These are phyloP conservation scores for Sebastes aleutianus DNA, from an alignment of 2,797 vertebrate species.

Conservation along the genomic window DNA sequence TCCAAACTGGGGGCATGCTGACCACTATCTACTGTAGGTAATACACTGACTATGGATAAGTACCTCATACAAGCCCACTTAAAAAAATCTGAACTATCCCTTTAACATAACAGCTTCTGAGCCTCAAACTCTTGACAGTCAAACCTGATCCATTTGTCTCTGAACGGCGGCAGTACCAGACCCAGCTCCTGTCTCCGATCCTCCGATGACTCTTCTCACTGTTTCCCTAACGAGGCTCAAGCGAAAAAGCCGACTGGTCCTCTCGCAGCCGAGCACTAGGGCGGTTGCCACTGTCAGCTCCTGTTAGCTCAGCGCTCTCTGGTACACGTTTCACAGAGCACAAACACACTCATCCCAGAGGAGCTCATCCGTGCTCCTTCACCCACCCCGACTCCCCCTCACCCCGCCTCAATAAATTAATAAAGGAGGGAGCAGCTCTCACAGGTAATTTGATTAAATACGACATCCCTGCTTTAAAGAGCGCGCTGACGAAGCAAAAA, in stretches of 20 bases:
- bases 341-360: constrained; percentile 72
- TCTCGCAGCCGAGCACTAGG: constrained; percentile 60
- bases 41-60: not conserved
- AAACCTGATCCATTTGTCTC: constrained; percentile 42
- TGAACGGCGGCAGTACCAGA: constrained; percentile 44
- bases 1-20: not conserved
- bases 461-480: constrained; percentile 79
- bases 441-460: constrained; percentile 84
- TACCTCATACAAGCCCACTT: not conserved
- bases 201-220: constrained; percentile 67
- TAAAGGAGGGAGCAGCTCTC: constrained; percentile 75
- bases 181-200: constrained; percentile 52
- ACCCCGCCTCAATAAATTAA: constrained; percentile 74
- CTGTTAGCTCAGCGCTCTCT: constrained; percentile 72
- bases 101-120: constrained; percentile 45
- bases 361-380: constrained; percentile 66
- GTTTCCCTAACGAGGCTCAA: constrained; percentile 72
- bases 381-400: constrained; percentile 26
- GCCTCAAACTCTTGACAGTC: constrained; percentile 56
- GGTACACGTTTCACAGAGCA: constrained; percentile 70
- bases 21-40: not conserved
- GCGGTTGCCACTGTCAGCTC: constrained; percentile 76
- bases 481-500: constrained; percentile 78
- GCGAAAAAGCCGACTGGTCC: constrained; percentile 70
- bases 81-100: not conserved